These are phyloP conservation scores for Plectropomus leopardus DNA, from an alignment of 2,113 vertebrate genomes.

Conservation along the genomic window DNA sequence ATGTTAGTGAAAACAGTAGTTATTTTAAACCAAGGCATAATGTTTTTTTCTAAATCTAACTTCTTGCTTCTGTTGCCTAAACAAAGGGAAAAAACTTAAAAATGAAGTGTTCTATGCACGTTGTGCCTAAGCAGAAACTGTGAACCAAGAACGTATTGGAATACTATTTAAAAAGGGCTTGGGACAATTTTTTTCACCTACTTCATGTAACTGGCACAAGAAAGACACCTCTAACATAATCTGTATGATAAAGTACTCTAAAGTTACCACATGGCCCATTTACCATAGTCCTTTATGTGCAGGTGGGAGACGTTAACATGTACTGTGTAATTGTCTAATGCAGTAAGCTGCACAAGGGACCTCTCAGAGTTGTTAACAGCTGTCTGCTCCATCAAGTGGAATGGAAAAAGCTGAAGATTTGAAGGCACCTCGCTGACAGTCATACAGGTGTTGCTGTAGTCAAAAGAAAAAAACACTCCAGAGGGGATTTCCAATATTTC, in stretches of 20 bases:
- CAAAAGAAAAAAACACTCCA: slow-evolving; percentile 23
- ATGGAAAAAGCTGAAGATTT: slow-evolving; percentile 29
- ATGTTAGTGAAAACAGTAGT: too few species aligned
- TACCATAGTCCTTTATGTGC: slow-evolving; percentile 7
- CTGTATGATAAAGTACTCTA: neutral
- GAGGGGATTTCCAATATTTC: slow-evolving; percentile 23
- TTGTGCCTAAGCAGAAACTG: too few species aligned
- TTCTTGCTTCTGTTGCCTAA: too few species aligned
- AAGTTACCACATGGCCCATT: slow-evolving; percentile 21
- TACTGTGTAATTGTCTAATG: slow-evolving; percentile 20
- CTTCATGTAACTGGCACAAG: neutral
- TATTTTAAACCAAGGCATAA: too few species aligned
- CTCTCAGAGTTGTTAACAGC: slow-evolving; percentile 42
- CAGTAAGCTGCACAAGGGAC: slow-evolving; percentile 20
- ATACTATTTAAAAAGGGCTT: neutral
- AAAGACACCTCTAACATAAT: neutral
- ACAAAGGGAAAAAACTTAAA: too few species aligned
- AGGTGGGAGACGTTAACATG: slow-evolving; percentile 16
- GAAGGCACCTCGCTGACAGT: slow-evolving; percentile 27
- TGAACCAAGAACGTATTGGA: too few species aligned
- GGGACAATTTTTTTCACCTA: neutral
- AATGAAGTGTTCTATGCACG: too few species aligned
- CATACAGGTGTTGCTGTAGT: slow-evolving; percentile 52
- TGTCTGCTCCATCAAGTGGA: slow-evolving; percentile 46
- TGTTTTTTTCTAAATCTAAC: too few species aligned